Base-by-base conservation (phyloP, 1,140 invertebrate species). In the Cardiocondyla obscurior region DNA sequence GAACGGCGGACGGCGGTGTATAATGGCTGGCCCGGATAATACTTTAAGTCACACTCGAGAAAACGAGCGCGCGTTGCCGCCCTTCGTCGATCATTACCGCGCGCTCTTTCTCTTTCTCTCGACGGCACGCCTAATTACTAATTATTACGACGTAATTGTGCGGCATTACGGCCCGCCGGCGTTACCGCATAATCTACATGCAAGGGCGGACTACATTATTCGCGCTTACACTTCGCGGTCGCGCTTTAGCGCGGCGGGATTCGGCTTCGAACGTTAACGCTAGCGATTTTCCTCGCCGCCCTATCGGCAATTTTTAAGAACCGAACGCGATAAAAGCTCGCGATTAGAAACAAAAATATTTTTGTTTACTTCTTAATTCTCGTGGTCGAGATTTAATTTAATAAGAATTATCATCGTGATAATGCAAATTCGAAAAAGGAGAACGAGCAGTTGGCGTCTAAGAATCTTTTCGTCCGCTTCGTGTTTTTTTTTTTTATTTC, bases 111-210 rank as follows among this genome's bases (percentile, higher is more conserved):
- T 79, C 60, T 44, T 55, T 46, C 36, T 70, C 14, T 46, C 60
- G 30, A 16, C 28, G 72, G 36, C 62, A 57, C 7, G 51, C 46
- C 74, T 87, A 91, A 91, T 91, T 89, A 88, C 83, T 88, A 91
- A 92, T 92, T 91, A 91, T 91, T 91, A 91, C 81, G 58, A 28
- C 57, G 83, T 91, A 92, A 92, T 91, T 91, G 88, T 89, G 88
- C 83, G 84, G 81, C 89, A 92, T 91, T 92, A 90, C 7, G 55
- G 33, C 30, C 57, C 73, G 25, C 25, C 49, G 60, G 57, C 82
- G 85, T 82, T 64, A 46, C 57, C 33, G 85, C 55, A 60, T 69
- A 67, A 72, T 85, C 81, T 79, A 84, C 90, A 89, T 91, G 89
- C 90, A 84, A 86, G 72, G 90, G 85, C 84, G 86, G 88, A 90